Percentiles rank a stretch among this genome's conserved stretches.
These are phyloP conservation scores for Dyspetes luteomarginatus DNA, from an alignment of 2,888 invertebrate species.

Conservation along the genomic window DNA sequence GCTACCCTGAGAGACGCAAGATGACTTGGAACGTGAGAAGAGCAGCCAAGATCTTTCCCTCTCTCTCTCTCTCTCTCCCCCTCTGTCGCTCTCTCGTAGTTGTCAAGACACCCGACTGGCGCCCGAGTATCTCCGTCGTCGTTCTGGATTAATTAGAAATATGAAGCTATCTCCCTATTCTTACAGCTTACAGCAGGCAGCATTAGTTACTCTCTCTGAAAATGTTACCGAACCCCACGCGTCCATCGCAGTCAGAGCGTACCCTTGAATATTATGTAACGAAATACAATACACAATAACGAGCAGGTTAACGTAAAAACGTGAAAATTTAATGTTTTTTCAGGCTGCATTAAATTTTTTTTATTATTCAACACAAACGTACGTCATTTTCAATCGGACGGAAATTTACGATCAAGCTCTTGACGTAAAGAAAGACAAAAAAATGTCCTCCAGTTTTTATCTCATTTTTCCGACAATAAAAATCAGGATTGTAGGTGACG, in stretches of 20 bases:
- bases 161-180: constrained; percentile 7
- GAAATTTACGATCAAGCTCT: too few species aligned
- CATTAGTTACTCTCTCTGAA: constrained; percentile 30
- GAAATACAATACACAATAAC: neutral
- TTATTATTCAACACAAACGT: too few species aligned
- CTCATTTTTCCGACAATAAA: too few species aligned
- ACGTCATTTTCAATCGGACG: too few species aligned
- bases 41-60: constrained; percentile 32
- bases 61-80: neutral
- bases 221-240: constrained; percentile 28
- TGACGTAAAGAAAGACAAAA: too few species aligned
- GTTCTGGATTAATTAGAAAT: constrained; percentile 59
- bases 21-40: constrained; percentile 36
- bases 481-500: too few species aligned
- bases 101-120: neutral
- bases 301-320: neutral
- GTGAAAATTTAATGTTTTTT: too few species aligned
- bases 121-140: constrained; percentile 1
- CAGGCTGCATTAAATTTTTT: too few species aligned
- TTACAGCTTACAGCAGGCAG: neutral
- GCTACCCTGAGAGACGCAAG: constrained; percentile 24
- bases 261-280: neutral
- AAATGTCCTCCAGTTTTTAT: too few species aligned
- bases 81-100: neutral
- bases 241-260: neutral